phyloP scores from a whole-genome alignment of 2,888 invertebrate species.

The Eutolmus rufibarbis region DNA sequence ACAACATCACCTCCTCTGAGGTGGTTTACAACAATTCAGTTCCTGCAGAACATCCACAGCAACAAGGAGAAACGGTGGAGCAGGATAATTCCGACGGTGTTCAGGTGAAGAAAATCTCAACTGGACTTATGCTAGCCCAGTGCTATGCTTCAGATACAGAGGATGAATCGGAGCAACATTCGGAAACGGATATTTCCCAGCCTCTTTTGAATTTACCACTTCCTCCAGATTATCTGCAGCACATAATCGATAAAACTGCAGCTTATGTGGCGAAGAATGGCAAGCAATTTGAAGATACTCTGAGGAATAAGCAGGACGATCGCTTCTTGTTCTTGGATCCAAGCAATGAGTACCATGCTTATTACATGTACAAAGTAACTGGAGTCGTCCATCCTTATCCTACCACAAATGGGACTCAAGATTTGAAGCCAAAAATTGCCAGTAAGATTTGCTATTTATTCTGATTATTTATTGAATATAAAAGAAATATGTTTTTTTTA shows the following conservation, averaged over 20 bases:
- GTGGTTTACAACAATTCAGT: not conserved
- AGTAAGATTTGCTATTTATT: constrained; percentile 51
- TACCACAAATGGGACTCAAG: constrained; percentile 34
- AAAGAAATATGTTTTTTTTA: constrained; percentile 23
- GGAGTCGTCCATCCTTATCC: constrained; percentile 52
- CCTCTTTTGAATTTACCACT: constrained; percentile 62
- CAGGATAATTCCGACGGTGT: constrained; percentile 47
- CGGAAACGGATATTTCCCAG: constrained; percentile 46
- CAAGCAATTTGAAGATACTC: constrained; percentile 87
- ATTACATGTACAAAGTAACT: constrained; percentile 75
- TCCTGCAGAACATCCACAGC: not conserved
- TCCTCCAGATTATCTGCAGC: constrained; percentile 83
- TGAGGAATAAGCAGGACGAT: constrained; percentile 82
- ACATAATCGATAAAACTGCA: constrained; percentile 96
- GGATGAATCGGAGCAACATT: constrained; percentile 60
- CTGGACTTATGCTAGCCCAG: constrained; percentile 66
- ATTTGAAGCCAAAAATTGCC: constrained; percentile 51
- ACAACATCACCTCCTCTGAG: not conserved
- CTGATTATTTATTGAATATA: not conserved
- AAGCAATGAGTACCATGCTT: constrained; percentile 78
- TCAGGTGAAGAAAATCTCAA: constrained; percentile 58
- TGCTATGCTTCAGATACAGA: constrained; percentile 67
- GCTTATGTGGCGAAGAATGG: constrained; percentile 96
- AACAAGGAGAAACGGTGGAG: not conserved
- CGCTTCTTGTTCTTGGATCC: constrained; percentile 87